Evolutionary conservation across 2,888 invertebrate species (phyloP).

Genomic region (Amphipyra berbera): DNA sequence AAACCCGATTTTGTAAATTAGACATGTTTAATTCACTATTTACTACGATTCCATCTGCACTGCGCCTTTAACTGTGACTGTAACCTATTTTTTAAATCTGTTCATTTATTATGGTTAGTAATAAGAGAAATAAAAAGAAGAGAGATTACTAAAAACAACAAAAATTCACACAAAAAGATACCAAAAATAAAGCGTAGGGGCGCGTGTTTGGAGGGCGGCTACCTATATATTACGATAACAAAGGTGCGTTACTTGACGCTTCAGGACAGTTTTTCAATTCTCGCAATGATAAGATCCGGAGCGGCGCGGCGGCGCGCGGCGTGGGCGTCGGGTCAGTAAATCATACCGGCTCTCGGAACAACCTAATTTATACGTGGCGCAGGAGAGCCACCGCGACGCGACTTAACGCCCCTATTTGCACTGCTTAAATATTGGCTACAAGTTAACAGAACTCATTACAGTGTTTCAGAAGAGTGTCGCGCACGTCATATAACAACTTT

Average conservation of each 20-base stretch:
- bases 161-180: background rate
- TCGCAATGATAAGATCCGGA: constrained; percentile 18
- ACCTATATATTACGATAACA: constrained; percentile 4
- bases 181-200: constrained; percentile 1
- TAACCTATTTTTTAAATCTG: background rate
- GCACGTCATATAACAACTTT: background rate
- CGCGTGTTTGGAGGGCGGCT: background rate
- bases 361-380: background rate
- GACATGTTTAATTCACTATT: background rate
- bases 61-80: background rate
- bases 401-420: constrained; percentile 15
- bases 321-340: constrained; percentile 3
- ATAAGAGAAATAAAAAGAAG: background rate
- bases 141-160: background rate
- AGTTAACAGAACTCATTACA: background rate
- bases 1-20: background rate
- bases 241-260: constrained; percentile 12
- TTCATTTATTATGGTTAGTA: background rate
- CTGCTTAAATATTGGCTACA: constrained; percentile 9
- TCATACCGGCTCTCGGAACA: constrained; percentile 7
- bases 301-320: background rate
- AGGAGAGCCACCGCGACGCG: constrained; percentile 4
- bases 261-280: constrained; percentile 25
- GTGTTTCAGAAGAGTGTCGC: background rate
- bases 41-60: background rate